These are phyloP conservation scores for Coelopa pilipes DNA, from an alignment of 2,888 invertebrate species.

Conservation along the genomic window DNA sequence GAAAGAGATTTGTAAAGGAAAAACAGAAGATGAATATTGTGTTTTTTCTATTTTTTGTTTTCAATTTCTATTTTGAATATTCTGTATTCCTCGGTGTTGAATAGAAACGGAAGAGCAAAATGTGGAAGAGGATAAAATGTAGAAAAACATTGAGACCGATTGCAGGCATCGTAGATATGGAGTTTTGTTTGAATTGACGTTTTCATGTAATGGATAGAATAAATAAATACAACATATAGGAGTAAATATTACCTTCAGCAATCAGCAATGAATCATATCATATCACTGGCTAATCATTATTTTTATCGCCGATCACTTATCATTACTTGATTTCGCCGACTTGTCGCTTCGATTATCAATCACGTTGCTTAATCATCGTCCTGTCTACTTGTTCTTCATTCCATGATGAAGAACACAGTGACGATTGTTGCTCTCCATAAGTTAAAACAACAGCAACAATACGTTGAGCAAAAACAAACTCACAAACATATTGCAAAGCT, in stretches of 20 bases:
- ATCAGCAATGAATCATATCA: background rate
- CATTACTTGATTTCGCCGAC: background rate
- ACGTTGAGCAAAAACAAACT: background rate
- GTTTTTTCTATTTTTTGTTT: too few relatives aligned
- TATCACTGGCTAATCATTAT: too few relatives aligned
- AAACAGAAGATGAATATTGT: slow-evolving; percentile 12
- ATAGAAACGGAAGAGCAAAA: background rate
- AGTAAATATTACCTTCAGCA: background rate
- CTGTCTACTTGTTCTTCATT: background rate
- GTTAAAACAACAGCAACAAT: background rate
- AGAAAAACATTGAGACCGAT: background rate
- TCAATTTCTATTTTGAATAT: too few relatives aligned
- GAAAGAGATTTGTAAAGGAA: slow-evolving; percentile 12
- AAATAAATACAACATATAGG: background rate
- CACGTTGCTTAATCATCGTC: slow-evolving; percentile 27
- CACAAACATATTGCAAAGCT: slow-evolving; percentile 19
- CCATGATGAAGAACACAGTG: background rate
- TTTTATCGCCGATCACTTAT: background rate
- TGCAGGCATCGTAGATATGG: background rate
- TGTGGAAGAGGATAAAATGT: background rate
- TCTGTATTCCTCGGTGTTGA: background rate
- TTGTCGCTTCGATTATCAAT: slow-evolving; percentile 32
- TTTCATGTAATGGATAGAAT: background rate
- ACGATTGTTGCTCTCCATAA: background rate
- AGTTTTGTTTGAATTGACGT: background rate